Conservation (phyloP, 2,113 vertebrate genomes). For the Gila orcuttii region DNA sequence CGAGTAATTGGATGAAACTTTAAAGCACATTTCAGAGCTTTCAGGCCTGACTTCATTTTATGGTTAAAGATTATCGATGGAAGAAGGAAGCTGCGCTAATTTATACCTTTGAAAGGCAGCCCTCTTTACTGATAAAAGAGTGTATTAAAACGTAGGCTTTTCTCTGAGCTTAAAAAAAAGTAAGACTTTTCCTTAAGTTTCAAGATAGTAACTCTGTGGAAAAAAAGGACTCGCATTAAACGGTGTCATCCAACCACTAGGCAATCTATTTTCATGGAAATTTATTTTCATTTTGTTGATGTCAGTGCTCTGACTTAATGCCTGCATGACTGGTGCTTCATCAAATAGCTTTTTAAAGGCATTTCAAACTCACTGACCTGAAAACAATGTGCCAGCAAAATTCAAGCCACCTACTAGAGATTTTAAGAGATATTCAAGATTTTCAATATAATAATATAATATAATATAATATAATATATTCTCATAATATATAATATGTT, state of each 20-base stretch:
- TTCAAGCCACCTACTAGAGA: neutral
- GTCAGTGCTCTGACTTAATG: constrained; percentile 6
- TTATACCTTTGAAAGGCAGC: constrained; percentile 70
- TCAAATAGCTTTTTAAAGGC: constrained; percentile 3
- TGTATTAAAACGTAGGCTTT: constrained; percentile 30
- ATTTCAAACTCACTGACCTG: neutral
- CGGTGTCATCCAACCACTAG: neutral
- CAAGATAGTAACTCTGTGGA: constrained; percentile 2
- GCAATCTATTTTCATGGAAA: constrained; percentile 13
- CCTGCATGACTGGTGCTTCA: neutral
- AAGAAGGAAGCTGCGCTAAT: constrained; percentile 69
- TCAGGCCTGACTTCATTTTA: constrained; percentile 73
- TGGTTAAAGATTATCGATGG: constrained; percentile 80
- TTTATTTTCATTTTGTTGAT: constrained; percentile 10
- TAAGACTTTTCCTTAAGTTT: neutral
- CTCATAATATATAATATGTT: too few species aligned
- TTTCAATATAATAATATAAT: neutral
- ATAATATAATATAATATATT: too few species aligned
- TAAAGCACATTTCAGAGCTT: constrained; percentile 64
- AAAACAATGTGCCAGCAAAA: neutral
- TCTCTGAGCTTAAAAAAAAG: neutral
- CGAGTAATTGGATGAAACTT: constrained; percentile 76
- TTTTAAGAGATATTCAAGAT: neutral
- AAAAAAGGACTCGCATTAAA: neutral
- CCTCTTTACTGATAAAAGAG: constrained; percentile 29